Percentiles rank a stretch among this genome's conserved stretches.
Evolutionary conservation across 2,797 vertebrate species (phyloP).

Genomic region (Trachurus trachurus): DNA sequence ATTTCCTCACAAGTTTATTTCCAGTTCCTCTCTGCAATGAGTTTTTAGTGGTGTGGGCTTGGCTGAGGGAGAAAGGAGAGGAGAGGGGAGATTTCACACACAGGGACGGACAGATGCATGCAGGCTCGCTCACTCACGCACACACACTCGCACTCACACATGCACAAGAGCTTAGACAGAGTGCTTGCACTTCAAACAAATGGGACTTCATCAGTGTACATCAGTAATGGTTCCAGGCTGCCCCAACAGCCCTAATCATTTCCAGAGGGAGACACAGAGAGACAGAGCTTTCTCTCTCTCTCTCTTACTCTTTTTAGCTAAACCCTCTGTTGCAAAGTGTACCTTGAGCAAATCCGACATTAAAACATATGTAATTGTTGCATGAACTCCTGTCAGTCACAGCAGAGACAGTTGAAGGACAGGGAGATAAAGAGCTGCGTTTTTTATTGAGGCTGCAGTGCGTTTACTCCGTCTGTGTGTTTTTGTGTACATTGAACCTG

Average conservation of each 20-base stretch:
- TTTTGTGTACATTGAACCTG: slow-evolving; percentile 9
- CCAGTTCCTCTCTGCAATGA: slow-evolving; percentile 74
- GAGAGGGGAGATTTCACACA: slow-evolving; percentile 78
- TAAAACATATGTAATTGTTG: slow-evolving; percentile 25
- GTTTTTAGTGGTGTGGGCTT: slow-evolving; percentile 83
- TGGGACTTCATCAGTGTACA: slow-evolving; percentile 91
- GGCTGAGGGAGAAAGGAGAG: slow-evolving; percentile 76
- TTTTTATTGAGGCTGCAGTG: background rate
- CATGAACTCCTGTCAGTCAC: slow-evolving; percentile 19
- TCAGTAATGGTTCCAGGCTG: slow-evolving; percentile 92
- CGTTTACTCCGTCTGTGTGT: background rate
- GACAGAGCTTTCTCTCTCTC: slow-evolving; percentile 27
- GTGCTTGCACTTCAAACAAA: slow-evolving; percentile 88
- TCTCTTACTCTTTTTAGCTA: slow-evolving; percentile 24
- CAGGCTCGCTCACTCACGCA: slow-evolving; percentile 23
- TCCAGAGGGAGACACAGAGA: slow-evolving; percentile 83
- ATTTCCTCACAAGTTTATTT: slow-evolving; percentile 82
- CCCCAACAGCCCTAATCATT: slow-evolving; percentile 87
- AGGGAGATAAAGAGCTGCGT: slow-evolving; percentile 9
- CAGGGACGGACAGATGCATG: slow-evolving; percentile 60
- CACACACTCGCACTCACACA: slow-evolving; percentile 35
- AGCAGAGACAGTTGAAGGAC: slow-evolving; percentile 34
- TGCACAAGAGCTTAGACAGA: slow-evolving; percentile 63
- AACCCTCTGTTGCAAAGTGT: slow-evolving; percentile 52
- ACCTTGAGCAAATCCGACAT: slow-evolving; percentile 52